Evolutionary conservation across 2,113 vertebrate genomes (phyloP), one percentile per base, ranked within the genome.

Genomic region (Talpa occidentalis): DNA sequence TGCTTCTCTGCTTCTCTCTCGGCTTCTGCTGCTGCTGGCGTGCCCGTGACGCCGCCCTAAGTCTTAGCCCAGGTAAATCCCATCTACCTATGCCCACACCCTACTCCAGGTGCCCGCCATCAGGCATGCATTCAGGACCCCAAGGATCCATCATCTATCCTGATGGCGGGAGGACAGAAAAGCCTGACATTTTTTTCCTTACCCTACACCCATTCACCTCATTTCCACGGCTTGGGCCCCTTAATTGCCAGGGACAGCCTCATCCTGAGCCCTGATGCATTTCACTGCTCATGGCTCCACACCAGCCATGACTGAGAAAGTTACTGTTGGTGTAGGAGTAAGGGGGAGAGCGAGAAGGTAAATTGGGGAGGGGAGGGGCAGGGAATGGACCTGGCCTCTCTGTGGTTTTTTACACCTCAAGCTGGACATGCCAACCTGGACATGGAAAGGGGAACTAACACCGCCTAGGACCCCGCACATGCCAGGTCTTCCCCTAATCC

Each of bases 121-220:
- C n/a, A n/a, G n/a, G n/a, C n/a, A n/a, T n/a, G n/a, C n/a, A n/a
- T n/a, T n/a, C n/a, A n/a, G n/a, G n/a, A n/a, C n/a, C n/a, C n/a
- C n/a, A n/a, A n/a, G n/a, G n/a, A n/a, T n/a, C n/a, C n/a, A n/a
- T n/a, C n/a, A n/a, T n/a, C n/a, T n/a, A n/a, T n/a, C n/a, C n/a
- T n/a, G n/a, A n/a, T n/a, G n/a, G n/a, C n/a, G n/a, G n/a, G n/a
- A n/a, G n/a, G n/a, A n/a, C n/a, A n/a, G n/a, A n/a, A n/a, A n/a
- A n/a, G n/a, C n/a, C n/a, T n/a, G n/a, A n/a, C n/a, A n/a, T n/a
- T n/a, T n/a, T n/a, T n/a, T n/a, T n/a, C n/a, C n/a, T n/a, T n/a
- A n/a, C n/a, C n/a, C n/a, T n/a, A n/a, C n/a, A n/a, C 62, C 77
- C 59, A 88, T 77, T 84, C 62, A 37, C 59, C 88, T 95, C 92